Percentiles rank a stretch among this genome's conserved stretches.
Conservation (phyloP, 2,113 vertebrate species). For the Dendrocopos noguchii region DNA sequence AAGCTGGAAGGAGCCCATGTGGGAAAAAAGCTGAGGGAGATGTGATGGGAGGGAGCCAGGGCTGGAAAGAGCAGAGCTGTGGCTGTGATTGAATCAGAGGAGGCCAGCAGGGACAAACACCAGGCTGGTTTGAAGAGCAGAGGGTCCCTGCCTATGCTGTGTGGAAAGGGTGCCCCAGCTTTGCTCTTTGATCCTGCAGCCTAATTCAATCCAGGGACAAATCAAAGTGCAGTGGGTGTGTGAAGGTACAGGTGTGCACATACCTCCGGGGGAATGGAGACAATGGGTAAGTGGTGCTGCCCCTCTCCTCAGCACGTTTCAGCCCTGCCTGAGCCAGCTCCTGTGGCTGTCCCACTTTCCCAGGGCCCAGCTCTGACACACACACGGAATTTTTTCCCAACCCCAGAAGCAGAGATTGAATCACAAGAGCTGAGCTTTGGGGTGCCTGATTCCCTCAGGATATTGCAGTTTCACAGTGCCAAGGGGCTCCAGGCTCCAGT, state of each 20-base stretch:
- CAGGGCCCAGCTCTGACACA: not conserved
- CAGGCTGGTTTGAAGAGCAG: not conserved
- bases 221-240: not conserved
- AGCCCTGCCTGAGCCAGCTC: not conserved
- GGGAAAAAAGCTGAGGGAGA: not conserved
- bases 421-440: not conserved
- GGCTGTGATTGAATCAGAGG: slow-evolving; percentile 50
- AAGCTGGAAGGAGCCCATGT: not conserved
- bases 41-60: not conserved
- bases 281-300: not conserved
- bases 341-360: not conserved
- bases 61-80: not conserved
- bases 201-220: slow-evolving; percentile 39
- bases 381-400: not conserved
- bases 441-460: not conserved
- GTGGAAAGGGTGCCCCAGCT: not conserved
- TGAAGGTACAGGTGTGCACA: not conserved
- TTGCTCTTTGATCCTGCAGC: slow-evolving; percentile 43
- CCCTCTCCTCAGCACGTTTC: not conserved
- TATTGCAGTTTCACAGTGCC: not conserved
- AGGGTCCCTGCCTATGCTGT: not conserved
- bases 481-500: not conserved
- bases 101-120: slow-evolving; percentile 20
- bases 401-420: not conserved
- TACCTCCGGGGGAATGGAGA: not conserved